Conservation (phyloP, 2,888 invertebrate genomes). For the Acheta domesticus region DNA sequence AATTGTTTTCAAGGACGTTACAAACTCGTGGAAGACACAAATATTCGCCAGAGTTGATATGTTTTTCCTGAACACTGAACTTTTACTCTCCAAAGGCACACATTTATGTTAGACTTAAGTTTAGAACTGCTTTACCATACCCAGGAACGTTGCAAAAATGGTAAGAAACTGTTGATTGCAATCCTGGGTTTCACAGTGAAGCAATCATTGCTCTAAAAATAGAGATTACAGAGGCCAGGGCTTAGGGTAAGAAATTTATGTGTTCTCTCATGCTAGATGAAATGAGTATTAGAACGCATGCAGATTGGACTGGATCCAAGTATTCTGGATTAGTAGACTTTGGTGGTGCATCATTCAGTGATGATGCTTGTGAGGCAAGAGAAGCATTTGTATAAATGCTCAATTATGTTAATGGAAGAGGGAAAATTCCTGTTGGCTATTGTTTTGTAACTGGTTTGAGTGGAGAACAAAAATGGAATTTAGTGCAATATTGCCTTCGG, state of each 20-base stretch:
- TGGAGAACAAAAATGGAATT: neutral
- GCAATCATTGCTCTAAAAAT: constrained; percentile 32
- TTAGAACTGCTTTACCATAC: constrained; percentile 42
- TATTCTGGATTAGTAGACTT: neutral
- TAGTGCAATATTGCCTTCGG: neutral
- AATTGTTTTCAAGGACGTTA: too few species aligned
- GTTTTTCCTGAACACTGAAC: constrained; percentile 42
- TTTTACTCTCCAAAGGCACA: constrained; percentile 44
- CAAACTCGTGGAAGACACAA: neutral
- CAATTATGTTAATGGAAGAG: neutral
- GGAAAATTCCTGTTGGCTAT: neutral
- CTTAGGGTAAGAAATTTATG: neutral
- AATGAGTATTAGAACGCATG: neutral
- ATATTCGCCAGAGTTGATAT: constrained; percentile 37
- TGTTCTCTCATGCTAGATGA: neutral
- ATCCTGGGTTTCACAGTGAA: constrained; percentile 41
- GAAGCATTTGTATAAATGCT: neutral
- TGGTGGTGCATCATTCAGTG: neutral
- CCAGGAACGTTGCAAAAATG: constrained; percentile 42
- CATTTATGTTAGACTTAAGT: constrained; percentile 43
- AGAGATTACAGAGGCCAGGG: neutral
- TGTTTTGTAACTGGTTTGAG: neutral
- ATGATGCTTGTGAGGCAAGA: neutral
- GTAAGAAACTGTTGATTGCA: constrained; percentile 41
- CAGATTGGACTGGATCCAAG: neutral